These are phyloP conservation scores for Euura saliciscinereae DNA, from an alignment of 1,140 invertebrate genomes.

Conservation along the genomic window DNA sequence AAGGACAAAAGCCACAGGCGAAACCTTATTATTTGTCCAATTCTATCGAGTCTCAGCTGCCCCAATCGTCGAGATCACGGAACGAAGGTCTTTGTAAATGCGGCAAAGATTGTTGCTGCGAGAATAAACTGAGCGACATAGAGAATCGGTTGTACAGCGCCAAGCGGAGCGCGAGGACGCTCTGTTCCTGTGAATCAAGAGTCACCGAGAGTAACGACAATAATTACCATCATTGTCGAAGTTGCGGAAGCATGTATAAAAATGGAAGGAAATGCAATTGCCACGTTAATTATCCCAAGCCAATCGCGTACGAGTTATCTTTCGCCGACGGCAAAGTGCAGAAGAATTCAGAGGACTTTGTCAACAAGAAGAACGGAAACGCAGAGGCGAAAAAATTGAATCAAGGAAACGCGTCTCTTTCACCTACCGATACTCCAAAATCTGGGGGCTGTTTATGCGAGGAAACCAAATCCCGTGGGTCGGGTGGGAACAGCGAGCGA, in stretches of 20 bases:
- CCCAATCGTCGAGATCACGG: conserved; percentile 26
- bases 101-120: conserved; percentile 36
- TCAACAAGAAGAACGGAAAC: neutral
- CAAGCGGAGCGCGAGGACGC: conserved; percentile 6
- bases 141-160: conserved; percentile 10
- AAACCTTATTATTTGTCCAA: conserved; percentile 17
- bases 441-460: conserved; percentile 35
- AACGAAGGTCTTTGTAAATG: conserved; percentile 31
- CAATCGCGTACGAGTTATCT: conserved; percentile 54
- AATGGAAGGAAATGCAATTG: conserved; percentile 41
- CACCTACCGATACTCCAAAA: conserved; percentile 20
- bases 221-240: conserved; percentile 40
- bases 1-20: conserved; percentile 1
- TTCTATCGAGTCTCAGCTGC: neutral
- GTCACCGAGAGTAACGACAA: conserved; percentile 12
- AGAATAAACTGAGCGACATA: conserved; percentile 21
- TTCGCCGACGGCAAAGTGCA: conserved; percentile 36
- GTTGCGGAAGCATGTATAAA: conserved; percentile 44
- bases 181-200: neutral
- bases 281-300: conserved; percentile 44
- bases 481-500: conserved; percentile 19
- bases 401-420: conserved; percentile 12
- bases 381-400: neutral
- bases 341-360: conserved; percentile 3
- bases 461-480: conserved; percentile 24